Percentiles rank a stretch among this genome's conserved stretches.
Conservation (phyloP, 1,140 invertebrate genomes). For the Drosophila ogumai region DNA sequence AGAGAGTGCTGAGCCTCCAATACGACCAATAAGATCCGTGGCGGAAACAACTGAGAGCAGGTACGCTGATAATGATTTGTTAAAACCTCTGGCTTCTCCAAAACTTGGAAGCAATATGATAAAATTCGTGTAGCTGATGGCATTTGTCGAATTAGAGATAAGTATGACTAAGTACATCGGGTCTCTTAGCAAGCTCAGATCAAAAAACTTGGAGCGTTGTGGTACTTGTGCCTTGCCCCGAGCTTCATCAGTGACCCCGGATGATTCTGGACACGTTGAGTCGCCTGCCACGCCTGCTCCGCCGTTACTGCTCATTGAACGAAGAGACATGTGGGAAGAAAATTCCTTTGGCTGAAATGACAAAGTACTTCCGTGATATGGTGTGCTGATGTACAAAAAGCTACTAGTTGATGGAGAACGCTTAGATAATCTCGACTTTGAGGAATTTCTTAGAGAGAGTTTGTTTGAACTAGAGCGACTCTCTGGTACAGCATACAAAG, state of each 20-base stretch:
- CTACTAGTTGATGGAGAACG: conserved; percentile 91
- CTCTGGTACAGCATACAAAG: conserved; percentile 87
- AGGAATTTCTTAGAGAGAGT: conserved; percentile 65
- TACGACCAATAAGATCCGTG: conserved; percentile 91
- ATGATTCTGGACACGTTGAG: conserved; percentile 8
- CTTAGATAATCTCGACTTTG: conserved; percentile 85
- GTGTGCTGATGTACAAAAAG: conserved; percentile 92
- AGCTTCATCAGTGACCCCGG: conserved; percentile 53
- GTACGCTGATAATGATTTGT: conserved; percentile 89
- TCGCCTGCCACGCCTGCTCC: conserved; percentile 58
- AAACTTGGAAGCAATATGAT: conserved; percentile 92
- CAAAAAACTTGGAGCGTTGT: conserved; percentile 89
- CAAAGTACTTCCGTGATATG: conserved; percentile 92
- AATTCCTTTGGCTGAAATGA: conserved; percentile 92
- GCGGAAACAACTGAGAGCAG: conserved; percentile 92
- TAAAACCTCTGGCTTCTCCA: conserved; percentile 88
- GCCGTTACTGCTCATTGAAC: conserved; percentile 86
- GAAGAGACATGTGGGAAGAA: conserved; percentile 91
- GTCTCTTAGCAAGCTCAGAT: conserved; percentile 90
- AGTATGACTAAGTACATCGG: conserved; percentile 92
- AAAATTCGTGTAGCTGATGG: conserved; percentile 94
- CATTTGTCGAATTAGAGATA: conserved; percentile 93
- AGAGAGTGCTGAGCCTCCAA: conserved; percentile 92
- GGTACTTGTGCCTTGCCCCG: conserved; percentile 45
- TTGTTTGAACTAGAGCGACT: conserved; percentile 72